Conservation (phyloP, 2,888 invertebrate species). For the Agrilus cyanescens region DNA sequence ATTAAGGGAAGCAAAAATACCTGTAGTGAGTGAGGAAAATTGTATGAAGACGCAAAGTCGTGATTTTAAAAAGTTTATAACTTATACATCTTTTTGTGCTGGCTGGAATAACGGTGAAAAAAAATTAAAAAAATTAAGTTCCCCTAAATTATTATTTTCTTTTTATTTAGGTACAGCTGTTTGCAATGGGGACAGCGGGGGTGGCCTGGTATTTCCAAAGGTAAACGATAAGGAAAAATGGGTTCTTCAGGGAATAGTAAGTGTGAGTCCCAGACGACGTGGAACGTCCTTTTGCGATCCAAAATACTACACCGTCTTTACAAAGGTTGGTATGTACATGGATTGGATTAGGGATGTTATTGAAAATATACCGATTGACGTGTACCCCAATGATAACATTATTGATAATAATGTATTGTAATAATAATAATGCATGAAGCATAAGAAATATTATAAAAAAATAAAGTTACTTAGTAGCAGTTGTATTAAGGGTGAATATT, state of each 20-base stretch:
- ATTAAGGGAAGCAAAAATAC: slow-evolving; percentile 38
- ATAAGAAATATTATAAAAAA: too few relatives aligned
- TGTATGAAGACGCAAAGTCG: slow-evolving; percentile 39
- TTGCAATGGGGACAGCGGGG: slow-evolving; percentile 53
- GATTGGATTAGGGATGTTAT: slow-evolving; percentile 27
- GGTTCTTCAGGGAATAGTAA: slow-evolving; percentile 37
- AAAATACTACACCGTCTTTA: slow-evolving; percentile 35
- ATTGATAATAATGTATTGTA: slow-evolving; percentile 1
- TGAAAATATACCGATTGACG: slow-evolving; percentile 9
- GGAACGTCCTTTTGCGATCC: slow-evolving; percentile 34
- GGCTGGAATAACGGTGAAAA: slow-evolving; percentile 41
- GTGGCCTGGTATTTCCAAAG: slow-evolving; percentile 41
- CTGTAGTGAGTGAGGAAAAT: slow-evolving; percentile 39
- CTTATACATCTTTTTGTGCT: slow-evolving; percentile 51
- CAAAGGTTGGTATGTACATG: slow-evolving; percentile 33
- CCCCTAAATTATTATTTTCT: not conserved
- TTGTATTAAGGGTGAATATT: too few relatives aligned
- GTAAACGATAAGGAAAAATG: slow-evolving; percentile 24
- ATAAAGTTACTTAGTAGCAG: too few relatives aligned
- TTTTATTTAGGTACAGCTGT: slow-evolving; percentile 39
- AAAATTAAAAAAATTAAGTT: not conserved
- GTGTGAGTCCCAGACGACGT: slow-evolving; percentile 33
- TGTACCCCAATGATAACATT: not conserved
- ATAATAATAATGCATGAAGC: not conserved
- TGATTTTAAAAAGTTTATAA: slow-evolving; percentile 42